Percentiles rank a stretch among this genome's conserved stretches.
phyloP scores from a whole-genome alignment of 2,888 invertebrate species.

The Ametastegia equiseti region DNA sequence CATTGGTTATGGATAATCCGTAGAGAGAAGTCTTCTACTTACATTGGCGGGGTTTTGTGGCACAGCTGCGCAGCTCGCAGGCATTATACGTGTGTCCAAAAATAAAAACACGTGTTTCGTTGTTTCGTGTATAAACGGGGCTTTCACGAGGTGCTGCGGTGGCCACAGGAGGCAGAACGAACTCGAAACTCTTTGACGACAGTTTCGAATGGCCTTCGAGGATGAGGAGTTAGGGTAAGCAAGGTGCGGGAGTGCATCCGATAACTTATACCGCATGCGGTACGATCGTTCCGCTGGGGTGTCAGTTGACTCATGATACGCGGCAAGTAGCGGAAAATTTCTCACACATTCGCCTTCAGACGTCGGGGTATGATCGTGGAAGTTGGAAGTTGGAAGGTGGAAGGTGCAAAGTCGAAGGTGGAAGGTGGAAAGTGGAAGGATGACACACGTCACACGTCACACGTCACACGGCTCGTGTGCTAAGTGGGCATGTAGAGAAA shows the following conservation, averaged over 20 bases:
- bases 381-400: too few relatives aligned
- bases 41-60: neutral
- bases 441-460: neutral
- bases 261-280: neutral
- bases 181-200: slow-evolving; percentile 27
- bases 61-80: neutral
- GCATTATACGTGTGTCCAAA: slow-evolving; percentile 8
- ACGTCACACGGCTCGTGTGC: neutral
- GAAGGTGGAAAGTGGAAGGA: neutral
- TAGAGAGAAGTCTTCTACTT: neutral
- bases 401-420: too few relatives aligned
- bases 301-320: neutral
- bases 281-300: neutral
- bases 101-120: slow-evolving; percentile 31
- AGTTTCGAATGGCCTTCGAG: slow-evolving; percentile 12
- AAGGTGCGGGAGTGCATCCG: neutral
- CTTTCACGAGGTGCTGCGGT: slow-evolving; percentile 23
- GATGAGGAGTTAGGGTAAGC: neutral
- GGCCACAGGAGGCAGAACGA: slow-evolving; percentile 3
- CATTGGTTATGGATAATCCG: slow-evolving; percentile 3
- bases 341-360: neutral
- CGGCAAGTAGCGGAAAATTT: neutral
- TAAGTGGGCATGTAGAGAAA: neutral
- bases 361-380: neutral
- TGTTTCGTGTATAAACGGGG: slow-evolving; percentile 3